Percentiles rank a stretch among this genome's conserved stretches.
Evolutionary conservation across 2,888 invertebrate species (phyloP).

Genomic region (Omphaloscelis lunosa): DNA sequence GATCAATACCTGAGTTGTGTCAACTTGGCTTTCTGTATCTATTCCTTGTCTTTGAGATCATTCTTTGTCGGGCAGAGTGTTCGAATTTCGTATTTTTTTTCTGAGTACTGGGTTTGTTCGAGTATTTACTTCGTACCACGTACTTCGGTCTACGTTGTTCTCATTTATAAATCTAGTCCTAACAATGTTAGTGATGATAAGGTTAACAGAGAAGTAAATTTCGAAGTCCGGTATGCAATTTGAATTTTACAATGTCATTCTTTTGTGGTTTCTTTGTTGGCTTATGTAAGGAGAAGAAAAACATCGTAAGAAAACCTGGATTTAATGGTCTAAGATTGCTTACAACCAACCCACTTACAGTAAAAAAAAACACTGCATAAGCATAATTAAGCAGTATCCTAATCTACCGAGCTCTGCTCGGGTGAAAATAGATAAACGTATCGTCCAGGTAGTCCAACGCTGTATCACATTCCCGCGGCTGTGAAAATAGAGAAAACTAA

Average conservation of each 20-base stretch:
- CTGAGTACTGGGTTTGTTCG: conserved; percentile 52
- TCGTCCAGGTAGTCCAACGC: too few species aligned
- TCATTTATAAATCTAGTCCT: conserved; percentile 2
- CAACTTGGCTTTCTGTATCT: conserved; percentile 5
- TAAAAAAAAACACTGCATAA: too few species aligned
- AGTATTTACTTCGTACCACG: conserved; percentile 46
- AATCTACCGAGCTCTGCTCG: too few species aligned
- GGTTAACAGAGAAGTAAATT: neutral
- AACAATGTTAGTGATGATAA: neutral
- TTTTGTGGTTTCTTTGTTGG: neutral
- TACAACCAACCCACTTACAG: too few species aligned
- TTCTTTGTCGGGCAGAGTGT: conserved; percentile 26
- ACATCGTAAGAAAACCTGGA: too few species aligned
- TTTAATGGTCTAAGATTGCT: too few species aligned
- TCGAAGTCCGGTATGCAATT: neutral
- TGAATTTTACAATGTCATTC: neutral
- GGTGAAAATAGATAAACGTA: too few species aligned
- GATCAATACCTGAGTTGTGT: neutral
- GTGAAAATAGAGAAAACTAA: too few species aligned
- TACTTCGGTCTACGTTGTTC: neutral
- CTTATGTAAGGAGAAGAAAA: too few species aligned
- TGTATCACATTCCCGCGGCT: too few species aligned
- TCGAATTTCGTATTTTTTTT: conserved; percentile 48
- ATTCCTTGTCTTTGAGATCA: conserved; percentile 25
- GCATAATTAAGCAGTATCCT: too few species aligned